Percentiles rank a stretch among this genome's conserved stretches.
Conservation (phyloP, 2,113 vertebrate species). For the Henicopernis longicauda region DNA sequence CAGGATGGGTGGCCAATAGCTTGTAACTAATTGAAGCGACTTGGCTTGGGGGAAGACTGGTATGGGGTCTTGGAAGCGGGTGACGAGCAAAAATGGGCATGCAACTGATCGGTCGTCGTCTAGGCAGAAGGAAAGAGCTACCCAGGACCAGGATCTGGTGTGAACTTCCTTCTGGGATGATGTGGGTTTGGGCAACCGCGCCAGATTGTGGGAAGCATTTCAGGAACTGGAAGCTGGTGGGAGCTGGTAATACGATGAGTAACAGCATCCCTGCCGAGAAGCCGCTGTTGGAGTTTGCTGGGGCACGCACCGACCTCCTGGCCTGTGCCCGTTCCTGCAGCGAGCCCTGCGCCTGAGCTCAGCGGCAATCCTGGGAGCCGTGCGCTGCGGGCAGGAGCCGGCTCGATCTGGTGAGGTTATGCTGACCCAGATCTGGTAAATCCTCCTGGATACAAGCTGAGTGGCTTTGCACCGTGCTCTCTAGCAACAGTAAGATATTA, state of each 20-base stretch:
- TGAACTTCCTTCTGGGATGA: neutral
- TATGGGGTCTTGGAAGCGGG: neutral
- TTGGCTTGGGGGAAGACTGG: neutral
- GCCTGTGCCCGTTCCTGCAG: neutral
- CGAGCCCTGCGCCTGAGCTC: neutral
- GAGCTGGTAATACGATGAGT: neutral
- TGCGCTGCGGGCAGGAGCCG: neutral
- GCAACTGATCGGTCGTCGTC: rapidly evolving
- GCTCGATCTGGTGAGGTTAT: neutral
- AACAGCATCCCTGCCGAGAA: neutral
- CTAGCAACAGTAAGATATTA: neutral
- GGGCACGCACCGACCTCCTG: neutral
- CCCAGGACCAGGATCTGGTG: neutral
- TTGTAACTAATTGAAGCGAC: neutral
- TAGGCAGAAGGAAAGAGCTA: neutral
- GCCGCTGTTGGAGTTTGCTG: neutral
- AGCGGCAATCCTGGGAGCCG: neutral
- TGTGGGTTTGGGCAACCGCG: neutral
- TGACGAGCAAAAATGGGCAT: neutral
- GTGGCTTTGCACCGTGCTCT: neutral
- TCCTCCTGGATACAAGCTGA: neutral
- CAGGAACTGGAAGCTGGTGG: neutral
- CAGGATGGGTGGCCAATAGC: rapidly evolving
- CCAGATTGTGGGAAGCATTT: neutral
- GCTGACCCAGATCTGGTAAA: neutral